Evolutionary conservation across 2,113 vertebrate species (phyloP).

Genomic region (Urocynchramus pylzowi): DNA sequence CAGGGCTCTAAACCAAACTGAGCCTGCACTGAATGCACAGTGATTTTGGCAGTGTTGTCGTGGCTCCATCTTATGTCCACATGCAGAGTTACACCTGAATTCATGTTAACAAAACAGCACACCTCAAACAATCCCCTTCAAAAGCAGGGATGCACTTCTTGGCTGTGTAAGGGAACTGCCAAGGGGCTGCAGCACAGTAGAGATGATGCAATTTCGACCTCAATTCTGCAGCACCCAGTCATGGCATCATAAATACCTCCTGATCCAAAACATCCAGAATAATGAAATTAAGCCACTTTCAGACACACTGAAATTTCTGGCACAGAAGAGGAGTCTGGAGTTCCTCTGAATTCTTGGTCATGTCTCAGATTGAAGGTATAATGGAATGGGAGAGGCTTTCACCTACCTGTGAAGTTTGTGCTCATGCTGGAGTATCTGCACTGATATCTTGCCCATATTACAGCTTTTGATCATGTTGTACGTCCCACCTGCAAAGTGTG

Average conservation of each 20-base stretch:
- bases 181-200: not conserved
- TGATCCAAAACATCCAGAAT: not conserved
- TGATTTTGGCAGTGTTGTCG: not conserved
- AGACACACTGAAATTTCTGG: not conserved
- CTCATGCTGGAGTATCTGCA: not conserved
- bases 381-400: not conserved
- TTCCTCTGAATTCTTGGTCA: not conserved
- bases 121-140: not conserved
- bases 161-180: not conserved
- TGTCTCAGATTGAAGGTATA: not conserved
- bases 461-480: not conserved
- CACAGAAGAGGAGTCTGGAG: not conserved
- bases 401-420: not conserved
- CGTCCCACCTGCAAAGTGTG: rapidly evolving
- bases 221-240: not conserved
- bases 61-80: slow-evolving; percentile 28
- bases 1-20: not conserved
- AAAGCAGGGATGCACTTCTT: not conserved
- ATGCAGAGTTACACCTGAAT: not conserved
- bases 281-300: not conserved
- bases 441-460: not conserved
- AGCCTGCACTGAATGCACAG: not conserved
- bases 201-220: not conserved
- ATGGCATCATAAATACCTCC: not conserved
- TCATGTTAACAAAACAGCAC: not conserved